Evolutionary conservation across 1,140 invertebrate species (phyloP), one percentile per base, ranked within the genome.

Genomic region (Caligus rogercresseyi): DNA sequence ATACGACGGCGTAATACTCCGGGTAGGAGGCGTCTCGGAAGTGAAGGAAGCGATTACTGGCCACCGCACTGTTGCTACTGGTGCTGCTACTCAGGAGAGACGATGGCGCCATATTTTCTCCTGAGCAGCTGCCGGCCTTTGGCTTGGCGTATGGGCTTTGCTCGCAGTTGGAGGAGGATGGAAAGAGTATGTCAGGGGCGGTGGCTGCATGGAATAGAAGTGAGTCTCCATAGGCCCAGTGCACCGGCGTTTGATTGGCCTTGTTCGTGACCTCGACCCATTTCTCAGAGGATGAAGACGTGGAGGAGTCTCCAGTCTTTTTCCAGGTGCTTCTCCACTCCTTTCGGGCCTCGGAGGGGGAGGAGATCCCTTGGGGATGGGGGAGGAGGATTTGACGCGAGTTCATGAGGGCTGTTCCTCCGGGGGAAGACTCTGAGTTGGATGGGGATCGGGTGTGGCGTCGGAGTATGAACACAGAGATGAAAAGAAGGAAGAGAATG

Each of bases 1-100:
- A 68, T 73, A 70, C 69, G 67, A 67, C 13, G 52, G 57, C 23
- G 24, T 18, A 60, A 25, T 60, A 26, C 26, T 60, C 57, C 4
- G 54, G 54, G 24, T 60, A 18, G 51, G 26, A 43, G n/a, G 31
- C 7, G 7, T 43, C 31, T n/a, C 31, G 7, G 7, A 43, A 43
- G n/a, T 43, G 31, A 7, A 43, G n/a, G 31, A 43, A 43, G 31
- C 31, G 31, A 11, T 43, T 43, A n/a, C 7, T 11, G 7, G 7
- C 31, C 7, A 43, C n/a, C 7, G 31, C 7, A n/a, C 7, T 43
- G 7, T 7, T 11, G 7, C 7, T n/a, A 43, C 7, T 7, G 31
- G 31, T 11, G 31, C n/a, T 43, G 31, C 31, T 43, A n/a, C n/a
- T n/a, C n/a, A n/a, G n/a, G n/a, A n/a, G n/a, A n/a, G n/a, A n/a